These are phyloP conservation scores for Sporophila hypoxantha DNA, from an alignment of 2,113 vertebrate species.

Conservation along the genomic window DNA sequence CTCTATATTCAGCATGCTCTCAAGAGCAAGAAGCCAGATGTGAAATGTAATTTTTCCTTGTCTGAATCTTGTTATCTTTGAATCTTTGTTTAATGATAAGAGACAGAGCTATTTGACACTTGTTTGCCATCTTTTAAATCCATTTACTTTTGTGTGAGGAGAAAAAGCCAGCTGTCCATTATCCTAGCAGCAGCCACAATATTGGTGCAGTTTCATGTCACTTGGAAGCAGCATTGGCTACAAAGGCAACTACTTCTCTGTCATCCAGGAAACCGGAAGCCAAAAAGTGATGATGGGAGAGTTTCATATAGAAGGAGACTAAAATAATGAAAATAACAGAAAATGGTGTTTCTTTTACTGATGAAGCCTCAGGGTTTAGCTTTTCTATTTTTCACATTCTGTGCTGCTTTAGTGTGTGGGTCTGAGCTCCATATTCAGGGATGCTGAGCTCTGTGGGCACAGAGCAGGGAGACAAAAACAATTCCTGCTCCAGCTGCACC, in stretches of 20 bases:
- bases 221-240: neutral
- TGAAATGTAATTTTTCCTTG: conserved; percentile 8
- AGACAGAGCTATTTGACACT: neutral
- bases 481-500: no score
- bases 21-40: neutral
- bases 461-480: no score
- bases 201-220: neutral
- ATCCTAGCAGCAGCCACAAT: neutral
- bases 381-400: neutral
- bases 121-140: neutral
- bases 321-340: neutral
- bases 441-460: neutral
- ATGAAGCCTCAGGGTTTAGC: neutral
- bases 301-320: neutral
- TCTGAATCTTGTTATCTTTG: neutral
- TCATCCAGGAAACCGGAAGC: neutral
- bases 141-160: neutral
- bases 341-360: neutral
- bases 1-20: neutral
- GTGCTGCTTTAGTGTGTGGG: neutral
- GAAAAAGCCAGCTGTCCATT: neutral
- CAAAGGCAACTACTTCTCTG: neutral
- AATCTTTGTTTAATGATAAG: neutral
- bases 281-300: neutral
- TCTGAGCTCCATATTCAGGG: rapidly evolving